phyloP scores from a whole-genome alignment of 2,888 invertebrate genomes.

The Steinernema carpocapsae region DNA sequence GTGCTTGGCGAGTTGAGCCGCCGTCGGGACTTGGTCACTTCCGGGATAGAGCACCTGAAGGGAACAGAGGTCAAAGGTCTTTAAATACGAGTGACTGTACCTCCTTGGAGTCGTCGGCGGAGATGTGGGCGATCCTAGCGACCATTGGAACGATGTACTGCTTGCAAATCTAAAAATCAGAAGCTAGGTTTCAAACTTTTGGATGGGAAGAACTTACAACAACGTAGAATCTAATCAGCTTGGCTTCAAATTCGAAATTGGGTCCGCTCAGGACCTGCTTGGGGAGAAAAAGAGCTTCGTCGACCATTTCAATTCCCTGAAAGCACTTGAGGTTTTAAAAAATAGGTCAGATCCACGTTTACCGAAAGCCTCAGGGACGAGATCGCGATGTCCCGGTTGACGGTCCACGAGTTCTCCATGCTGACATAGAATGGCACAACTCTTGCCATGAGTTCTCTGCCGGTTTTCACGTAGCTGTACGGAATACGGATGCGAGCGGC shows the following conservation, averaged over 20 bases:
- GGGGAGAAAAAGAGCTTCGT: conserved; percentile 78
- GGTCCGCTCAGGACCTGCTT: conserved; percentile 75
- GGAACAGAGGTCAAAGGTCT: background rate
- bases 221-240: conserved; percentile 70
- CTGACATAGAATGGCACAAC: conserved; percentile 59
- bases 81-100: conserved; percentile 36
- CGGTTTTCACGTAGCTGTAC: conserved; percentile 54
- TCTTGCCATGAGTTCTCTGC: conserved; percentile 55
- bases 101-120: conserved; percentile 62
- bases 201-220: conserved; percentile 45
- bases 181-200: background rate
- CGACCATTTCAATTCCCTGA: conserved; percentile 74
- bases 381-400: conserved; percentile 54
- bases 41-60: conserved; percentile 52
- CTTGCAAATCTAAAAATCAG: conserved; percentile 44
- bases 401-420: conserved; percentile 63
- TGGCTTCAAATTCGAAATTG: conserved; percentile 79
- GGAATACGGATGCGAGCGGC: conserved; percentile 61
- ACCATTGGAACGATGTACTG: conserved; percentile 66
- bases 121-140: conserved; percentile 64
- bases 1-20: conserved; percentile 53
- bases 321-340: conserved; percentile 60
- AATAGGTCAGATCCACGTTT: background rate
- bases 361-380: conserved; percentile 57
- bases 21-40: conserved; percentile 45